phyloP scores from a whole-genome alignment of 2,113 vertebrate genomes.

The Corythornis madagascariensis region DNA sequence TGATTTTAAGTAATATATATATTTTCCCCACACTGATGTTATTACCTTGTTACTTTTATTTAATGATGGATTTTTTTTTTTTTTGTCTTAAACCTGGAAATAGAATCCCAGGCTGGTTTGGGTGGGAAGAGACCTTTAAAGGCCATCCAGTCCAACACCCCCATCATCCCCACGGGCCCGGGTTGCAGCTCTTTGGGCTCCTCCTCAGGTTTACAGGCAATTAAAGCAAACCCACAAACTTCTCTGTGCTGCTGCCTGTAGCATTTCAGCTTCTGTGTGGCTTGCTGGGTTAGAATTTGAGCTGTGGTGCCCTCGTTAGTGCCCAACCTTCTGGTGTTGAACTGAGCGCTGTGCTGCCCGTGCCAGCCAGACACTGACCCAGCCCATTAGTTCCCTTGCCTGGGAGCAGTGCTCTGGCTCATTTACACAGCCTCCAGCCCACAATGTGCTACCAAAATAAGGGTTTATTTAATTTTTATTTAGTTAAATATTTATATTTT shows the following conservation, averaged over 20 bases:
- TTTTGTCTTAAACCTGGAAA: neutral
- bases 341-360: neutral
- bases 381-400: neutral
- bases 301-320: neutral
- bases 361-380: neutral
- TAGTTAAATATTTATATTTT: neutral
- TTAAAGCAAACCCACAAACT: neutral
- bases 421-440: neutral
- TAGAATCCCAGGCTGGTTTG: neutral
- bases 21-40: neutral
- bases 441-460: neutral
- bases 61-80: neutral
- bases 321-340: neutral
- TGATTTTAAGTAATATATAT: neutral
- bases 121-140: neutral
- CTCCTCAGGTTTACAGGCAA: neutral
- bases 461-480: neutral
- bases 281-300: neutral
- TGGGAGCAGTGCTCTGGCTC: neutral
- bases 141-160: no score
- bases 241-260: neutral
- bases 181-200: neutral
- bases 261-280: neutral
- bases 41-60: neutral
- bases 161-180: fast-evolving